A percentile compares a stretch with the other conserved stretches of the same genome.
phyloP scores from a whole-genome alignment of 2,113 vertebrate genomes.

The Lepus europaeus region DNA sequence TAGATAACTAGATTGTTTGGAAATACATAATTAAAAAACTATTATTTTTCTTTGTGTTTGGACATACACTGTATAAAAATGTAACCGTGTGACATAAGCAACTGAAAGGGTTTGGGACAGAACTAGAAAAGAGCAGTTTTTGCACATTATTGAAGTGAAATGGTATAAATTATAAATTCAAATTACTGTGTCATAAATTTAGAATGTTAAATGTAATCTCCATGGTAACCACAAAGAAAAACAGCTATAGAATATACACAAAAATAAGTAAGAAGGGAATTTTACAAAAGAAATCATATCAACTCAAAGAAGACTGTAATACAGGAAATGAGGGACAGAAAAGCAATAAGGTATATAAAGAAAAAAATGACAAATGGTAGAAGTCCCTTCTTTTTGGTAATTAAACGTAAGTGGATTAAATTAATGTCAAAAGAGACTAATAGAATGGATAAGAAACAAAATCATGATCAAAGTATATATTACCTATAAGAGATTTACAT shows the following conservation, averaged over 20 bases:
- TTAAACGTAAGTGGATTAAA: neutral
- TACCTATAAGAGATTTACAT: neutral
- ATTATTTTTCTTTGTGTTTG: neutral
- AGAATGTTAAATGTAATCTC: neutral
- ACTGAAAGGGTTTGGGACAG: neutral
- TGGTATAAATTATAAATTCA: neutral
- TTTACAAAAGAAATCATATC: neutral
- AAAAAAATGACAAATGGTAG: neutral
- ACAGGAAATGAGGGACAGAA: neutral
- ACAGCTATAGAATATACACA: neutral
- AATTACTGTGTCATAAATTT: neutral
- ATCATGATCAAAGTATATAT: neutral
- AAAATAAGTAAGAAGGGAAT: neutral
- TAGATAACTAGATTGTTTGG: no score
- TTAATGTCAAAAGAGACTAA: neutral
- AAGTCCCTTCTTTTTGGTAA: neutral
- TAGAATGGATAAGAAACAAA: neutral
- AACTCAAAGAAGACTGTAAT: neutral
- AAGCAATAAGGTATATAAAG: neutral
- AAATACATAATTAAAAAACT: neutral
- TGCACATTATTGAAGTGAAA: neutral
- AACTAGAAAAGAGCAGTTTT: neutral
- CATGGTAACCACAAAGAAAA: neutral
- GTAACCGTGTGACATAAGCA: neutral
- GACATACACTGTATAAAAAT: neutral